Evolutionary conservation across 2,888 invertebrate genomes (phyloP), one percentile per base, ranked within the genome.

Genomic region (Noctuana brunneofusca): DNA sequence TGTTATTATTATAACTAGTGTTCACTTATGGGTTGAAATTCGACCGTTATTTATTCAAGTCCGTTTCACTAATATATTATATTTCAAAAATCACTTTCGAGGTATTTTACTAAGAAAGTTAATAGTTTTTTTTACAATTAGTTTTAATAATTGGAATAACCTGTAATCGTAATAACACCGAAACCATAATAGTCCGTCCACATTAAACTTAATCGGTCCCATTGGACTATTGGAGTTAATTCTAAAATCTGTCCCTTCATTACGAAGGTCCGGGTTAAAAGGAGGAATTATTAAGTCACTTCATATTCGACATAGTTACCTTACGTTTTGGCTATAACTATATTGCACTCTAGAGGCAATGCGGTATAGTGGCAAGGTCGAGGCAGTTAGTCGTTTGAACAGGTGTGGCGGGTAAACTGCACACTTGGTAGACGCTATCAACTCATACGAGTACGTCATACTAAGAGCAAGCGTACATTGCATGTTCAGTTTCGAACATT

Each of bases 301-400:
- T 38, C 14, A 38, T 4, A 38, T 38, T 38, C 6, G 14, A 6
- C 16, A n/a, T n/a, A n/a, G n/a, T 8, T 8, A 16, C 14, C 14
- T 3, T n/a, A 38, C 14, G 38, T 38, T 38, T 38, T 14, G 38
- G 38, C 8, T 14, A 3, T 38, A 1, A n/a, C n/a, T 6, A 14
- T 41, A 16, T 41, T 41, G 38, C 38, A 41, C 16, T 41, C n/a
- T n/a, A n/a, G n/a, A n/a, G n/a, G 27, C 8, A 58, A 41, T 43
- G 50, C 50, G 58, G 41, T 58, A 41, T 43, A n/a, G 30, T 52
- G 3, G 12, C 46, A 59, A 59, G 53, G 59, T 59, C 53, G 53
- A 53, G 52, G 43, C 53, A 46, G 30, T 53, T 46, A 22, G 30
- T 30, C n/a, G 43, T 59, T 59, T 52, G 53, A 43, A 32, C 59